phyloP scores from a whole-genome alignment of 2,888 invertebrate species.

The Himalopsyche kuldschensis region DNA sequence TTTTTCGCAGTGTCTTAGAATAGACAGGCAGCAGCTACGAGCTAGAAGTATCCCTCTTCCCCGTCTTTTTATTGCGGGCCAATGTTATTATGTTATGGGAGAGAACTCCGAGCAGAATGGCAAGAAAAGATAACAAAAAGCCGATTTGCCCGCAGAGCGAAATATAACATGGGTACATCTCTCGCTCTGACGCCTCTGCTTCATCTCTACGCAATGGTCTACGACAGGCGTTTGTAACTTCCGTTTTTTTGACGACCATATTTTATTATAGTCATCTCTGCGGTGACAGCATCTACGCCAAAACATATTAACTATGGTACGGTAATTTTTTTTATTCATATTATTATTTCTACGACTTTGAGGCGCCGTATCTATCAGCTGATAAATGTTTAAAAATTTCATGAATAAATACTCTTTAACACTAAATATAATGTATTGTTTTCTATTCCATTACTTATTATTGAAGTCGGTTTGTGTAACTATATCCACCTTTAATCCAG shows the following conservation, averaged over 20 bases:
- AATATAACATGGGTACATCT: slow-evolving; percentile 27
- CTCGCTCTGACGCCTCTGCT: not conserved
- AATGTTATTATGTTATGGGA: slow-evolving; percentile 39
- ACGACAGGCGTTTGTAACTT: not conserved
- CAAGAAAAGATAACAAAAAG: slow-evolving; percentile 41
- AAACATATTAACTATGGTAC: not conserved
- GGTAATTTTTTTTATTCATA: no score
- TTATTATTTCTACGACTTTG: no score
- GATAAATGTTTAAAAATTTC: no score
- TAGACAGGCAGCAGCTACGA: slow-evolving; percentile 12
- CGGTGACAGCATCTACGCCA: not conserved
- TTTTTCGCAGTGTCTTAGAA: slow-evolving; percentile 4
- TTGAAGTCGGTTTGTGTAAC: no score
- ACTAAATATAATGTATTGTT: no score
- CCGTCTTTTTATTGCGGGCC: slow-evolving; percentile 38
- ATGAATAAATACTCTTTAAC: no score
- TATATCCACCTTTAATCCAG: no score
- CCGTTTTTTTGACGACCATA: not conserved
- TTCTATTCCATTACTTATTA: no score
- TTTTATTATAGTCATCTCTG: not conserved
- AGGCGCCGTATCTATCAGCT: no score
- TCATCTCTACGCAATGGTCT: not conserved
- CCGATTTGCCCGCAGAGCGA: slow-evolving; percentile 38
- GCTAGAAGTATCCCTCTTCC: not conserved
- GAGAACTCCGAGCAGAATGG: slow-evolving; percentile 40